Evolutionary conservation across 2,797 vertebrate genomes (phyloP).

Genomic region (Echiichthys vipera): DNA sequence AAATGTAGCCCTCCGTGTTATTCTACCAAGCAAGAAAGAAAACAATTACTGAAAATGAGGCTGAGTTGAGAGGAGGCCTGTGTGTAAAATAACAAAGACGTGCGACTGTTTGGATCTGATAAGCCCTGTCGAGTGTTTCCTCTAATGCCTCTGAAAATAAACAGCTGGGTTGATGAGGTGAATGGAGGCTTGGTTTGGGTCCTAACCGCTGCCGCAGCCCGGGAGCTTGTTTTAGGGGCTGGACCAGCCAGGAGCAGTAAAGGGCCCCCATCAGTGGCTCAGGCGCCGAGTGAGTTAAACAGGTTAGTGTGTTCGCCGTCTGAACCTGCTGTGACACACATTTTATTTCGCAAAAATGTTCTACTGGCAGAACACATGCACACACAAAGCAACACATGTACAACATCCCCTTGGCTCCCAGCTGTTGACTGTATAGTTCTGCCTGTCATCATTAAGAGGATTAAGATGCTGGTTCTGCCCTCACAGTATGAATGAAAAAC

Average conservation of each 20-base stretch:
- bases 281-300: constrained; percentile 82
- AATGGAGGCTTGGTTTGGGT: constrained; percentile 83
- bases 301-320: constrained; percentile 78
- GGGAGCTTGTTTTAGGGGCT: constrained; percentile 80
- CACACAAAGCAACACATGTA: constrained; percentile 17
- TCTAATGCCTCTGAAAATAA: constrained; percentile 87
- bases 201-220: constrained; percentile 68
- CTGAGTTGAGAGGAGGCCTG: constrained; percentile 76
- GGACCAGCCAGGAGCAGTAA: constrained; percentile 61
- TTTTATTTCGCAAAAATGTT: constrained; percentile 16
- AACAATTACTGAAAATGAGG: constrained; percentile 84
- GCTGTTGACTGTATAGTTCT: constrained; percentile 8
- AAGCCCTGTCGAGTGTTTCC: constrained; percentile 81
- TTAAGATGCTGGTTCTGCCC: constrained; percentile 6
- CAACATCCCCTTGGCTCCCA: constrained; percentile 13
- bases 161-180: constrained; percentile 78
- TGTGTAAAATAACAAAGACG: constrained; percentile 84
- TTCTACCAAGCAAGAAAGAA: constrained; percentile 81
- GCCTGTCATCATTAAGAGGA: constrained; percentile 13
- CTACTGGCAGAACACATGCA: constrained; percentile 24
- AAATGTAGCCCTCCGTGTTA: constrained; percentile 81
- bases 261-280: constrained; percentile 70
- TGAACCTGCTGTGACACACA: constrained; percentile 72
- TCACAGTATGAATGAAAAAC: constrained; percentile 13
- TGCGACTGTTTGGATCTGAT: constrained; percentile 84